Base-by-base conservation (phyloP, 2,113 vertebrate genomes). In the Parus major region DNA sequence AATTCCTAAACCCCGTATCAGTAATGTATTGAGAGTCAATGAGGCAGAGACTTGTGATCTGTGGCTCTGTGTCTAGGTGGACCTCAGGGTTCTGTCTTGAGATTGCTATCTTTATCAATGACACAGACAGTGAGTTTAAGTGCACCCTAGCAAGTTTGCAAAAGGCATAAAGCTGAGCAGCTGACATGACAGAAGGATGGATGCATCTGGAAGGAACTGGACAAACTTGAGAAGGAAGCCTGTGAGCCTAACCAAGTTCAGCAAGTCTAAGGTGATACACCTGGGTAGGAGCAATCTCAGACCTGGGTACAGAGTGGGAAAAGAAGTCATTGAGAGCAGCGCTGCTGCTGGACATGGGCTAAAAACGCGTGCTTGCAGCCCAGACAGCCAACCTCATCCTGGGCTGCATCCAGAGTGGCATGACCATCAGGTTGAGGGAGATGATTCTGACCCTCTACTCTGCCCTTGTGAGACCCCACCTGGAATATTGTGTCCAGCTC, bases 401-500 rank as follows among this genome's bases (percentile, higher is more conserved):
- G 52, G 33, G 18, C 44, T 73, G 23, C 44, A 24, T 29, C 23
- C 13, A 36, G 68, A 50, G 27, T 20, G 14, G 33, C 23, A 23
- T 2, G 15, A 28, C 19, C 36, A 39, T 68, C 44, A 52, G 52
- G 19, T 8, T 0, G 0, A 73, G 12, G 15, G 27, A 52, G 28
- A 22, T 17, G 53, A 10, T 39, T 59, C 23, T 68, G 16, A 10
- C 60, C 36, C 60, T 59, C 50, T 36, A 6, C 15, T 64, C 36
- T 44, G 33, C 13, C 52, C 28, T 59, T 0, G 0, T 25, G 39
- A 75, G 33, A 60, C 11, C 15, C 9, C 36, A 28, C 7, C 36
- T 53, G 60, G 17, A 39, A 8, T n/a, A 5, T 5, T 29, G 23
- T 14, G 29, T 15, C 53, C 11, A 29, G 19, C 16, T 82, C 36